Conservation (phyloP, 2,113 vertebrate species). For the Megaceryle torquata region DNA sequence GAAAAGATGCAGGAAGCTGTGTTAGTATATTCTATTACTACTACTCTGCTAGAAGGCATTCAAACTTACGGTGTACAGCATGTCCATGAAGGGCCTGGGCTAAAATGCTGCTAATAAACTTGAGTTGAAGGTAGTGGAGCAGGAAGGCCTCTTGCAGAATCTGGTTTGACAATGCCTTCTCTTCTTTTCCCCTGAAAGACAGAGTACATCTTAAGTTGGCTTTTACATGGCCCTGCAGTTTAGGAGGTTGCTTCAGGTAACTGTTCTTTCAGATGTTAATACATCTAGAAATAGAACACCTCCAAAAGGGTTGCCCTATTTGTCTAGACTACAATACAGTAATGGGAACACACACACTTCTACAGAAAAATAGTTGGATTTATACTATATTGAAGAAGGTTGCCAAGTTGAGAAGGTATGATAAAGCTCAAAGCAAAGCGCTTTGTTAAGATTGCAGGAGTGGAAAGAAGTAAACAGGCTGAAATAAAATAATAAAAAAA, state of each 20-base stretch:
- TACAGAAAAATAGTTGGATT: background rate
- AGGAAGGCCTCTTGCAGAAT: background rate
- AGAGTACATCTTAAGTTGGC: background rate
- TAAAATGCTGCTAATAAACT: background rate
- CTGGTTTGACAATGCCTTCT: background rate
- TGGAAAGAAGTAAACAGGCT: conserved; percentile 6
- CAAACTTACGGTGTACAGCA: background rate
- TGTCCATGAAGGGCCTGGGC: background rate
- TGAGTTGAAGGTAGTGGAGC: background rate
- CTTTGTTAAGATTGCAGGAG: background rate
- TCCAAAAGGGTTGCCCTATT: background rate
- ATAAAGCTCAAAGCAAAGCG: background rate
- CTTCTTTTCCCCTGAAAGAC: background rate
- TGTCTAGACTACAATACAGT: background rate
- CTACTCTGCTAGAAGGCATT: background rate
- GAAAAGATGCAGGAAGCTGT: background rate
- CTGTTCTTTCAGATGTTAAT: background rate
- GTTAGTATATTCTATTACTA: background rate
- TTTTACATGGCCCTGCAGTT: background rate
- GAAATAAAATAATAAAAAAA: background rate
- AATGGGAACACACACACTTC: background rate
- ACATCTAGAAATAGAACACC: background rate
- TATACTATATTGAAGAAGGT: background rate
- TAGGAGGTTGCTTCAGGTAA: background rate
- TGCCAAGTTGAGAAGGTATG: background rate